Percentiles rank a stretch among this genome's conserved stretches.
Evolutionary conservation across 1,140 invertebrate genomes (phyloP).

Genomic region (Caenorhabditis brenneri): DNA sequence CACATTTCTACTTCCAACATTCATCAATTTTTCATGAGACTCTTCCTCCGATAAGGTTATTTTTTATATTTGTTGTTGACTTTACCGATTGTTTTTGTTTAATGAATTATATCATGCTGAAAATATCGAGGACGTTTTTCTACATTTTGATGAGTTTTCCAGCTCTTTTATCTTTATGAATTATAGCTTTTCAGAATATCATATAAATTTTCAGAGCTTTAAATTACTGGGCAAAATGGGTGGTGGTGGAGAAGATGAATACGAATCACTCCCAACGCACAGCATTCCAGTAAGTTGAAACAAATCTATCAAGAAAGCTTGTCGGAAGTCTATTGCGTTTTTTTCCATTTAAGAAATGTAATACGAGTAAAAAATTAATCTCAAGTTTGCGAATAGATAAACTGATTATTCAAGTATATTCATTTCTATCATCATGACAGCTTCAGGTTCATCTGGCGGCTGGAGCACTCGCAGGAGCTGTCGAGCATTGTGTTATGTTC

Average conservation of each 20-base stretch:
- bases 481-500: slow-evolving; percentile 85
- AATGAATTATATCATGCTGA: neutral
- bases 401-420: no score
- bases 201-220: no score
- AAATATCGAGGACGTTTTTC: no score
- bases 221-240: slow-evolving; percentile 32
- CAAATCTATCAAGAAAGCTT: no score
- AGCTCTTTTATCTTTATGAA: neutral
- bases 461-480: slow-evolving; percentile 91
- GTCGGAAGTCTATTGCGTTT: no score
- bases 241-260: slow-evolving; percentile 58
- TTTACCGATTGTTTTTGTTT: neutral
- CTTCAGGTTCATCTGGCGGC: slow-evolving; percentile 85
- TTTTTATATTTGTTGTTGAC: neutral
- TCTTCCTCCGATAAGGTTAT: slow-evolving; percentile 2
- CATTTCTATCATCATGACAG: neutral
- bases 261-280: slow-evolving; percentile 62
- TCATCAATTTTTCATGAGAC: slow-evolving; percentile 32
- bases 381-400: no score
- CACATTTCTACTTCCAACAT: neutral
- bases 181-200: no score
- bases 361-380: no score
- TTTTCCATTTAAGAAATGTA: no score
- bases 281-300: slow-evolving; percentile 42
- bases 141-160: neutral